Evolutionary conservation across 2,888 invertebrate genomes (phyloP), one percentile per base, ranked within the genome.

Genomic region (Sthenelais limicola): DNA sequence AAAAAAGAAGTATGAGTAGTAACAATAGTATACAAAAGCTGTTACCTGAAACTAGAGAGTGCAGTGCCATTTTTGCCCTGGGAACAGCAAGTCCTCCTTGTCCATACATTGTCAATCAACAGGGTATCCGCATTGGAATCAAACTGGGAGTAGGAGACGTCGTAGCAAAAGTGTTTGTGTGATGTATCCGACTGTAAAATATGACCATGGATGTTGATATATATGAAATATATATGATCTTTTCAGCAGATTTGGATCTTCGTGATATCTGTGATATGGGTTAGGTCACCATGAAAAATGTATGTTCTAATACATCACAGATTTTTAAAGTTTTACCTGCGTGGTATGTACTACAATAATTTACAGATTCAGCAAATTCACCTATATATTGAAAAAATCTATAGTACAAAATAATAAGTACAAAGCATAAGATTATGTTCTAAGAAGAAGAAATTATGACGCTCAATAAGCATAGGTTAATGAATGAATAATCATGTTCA

Each of bases 1-100:
- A n/a, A n/a, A n/a, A n/a, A n/a, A n/a, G n/a, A n/a, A n/a, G n/a
- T n/a, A n/a, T n/a, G n/a, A n/a, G n/a, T n/a, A n/a, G n/a, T n/a
- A n/a, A n/a, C n/a, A n/a, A n/a, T n/a, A n/a, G n/a, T n/a, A n/a
- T n/a, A n/a, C n/a, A n/a, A n/a, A n/a, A n/a, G n/a, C n/a, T n/a
- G n/a, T n/a, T n/a, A n/a, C 18, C 21, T 38, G 21, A 33, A 62
- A 4, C 38, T 28, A 33, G 35, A n/a, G 26, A n/a, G 9, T 28
- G 38, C 43, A 2, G 71, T 62, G 43, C 71, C 71, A 47, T 71
- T 71, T 49, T 62, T 71, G 52, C 28, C 32, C 32, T 56, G 43
- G 48, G 47, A 58, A 49, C 71, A 71, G 49, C 71, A 71, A 12
- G 49, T 62, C 0, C 48, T 18, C 15, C 62, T 24, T 0, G 28